Evolutionary conservation across 2,113 vertebrate genomes (phyloP).

Genomic region (Stegastes partitus): DNA sequence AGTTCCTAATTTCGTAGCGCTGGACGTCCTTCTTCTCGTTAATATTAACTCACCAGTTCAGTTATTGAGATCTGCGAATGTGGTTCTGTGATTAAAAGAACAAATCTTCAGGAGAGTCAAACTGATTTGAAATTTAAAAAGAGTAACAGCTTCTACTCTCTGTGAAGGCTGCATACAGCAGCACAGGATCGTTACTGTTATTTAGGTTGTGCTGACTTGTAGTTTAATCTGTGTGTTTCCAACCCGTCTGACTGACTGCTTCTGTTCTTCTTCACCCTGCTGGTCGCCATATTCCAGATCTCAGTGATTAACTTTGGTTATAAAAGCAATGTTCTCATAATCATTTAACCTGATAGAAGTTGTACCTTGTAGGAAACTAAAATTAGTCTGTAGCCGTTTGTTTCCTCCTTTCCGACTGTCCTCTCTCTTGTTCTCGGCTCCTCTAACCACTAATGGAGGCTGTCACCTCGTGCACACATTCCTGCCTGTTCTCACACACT

Average conservation of each 20-base stretch:
- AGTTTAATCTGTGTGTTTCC: background rate
- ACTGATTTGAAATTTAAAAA: background rate
- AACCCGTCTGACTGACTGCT: background rate
- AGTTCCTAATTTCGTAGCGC: background rate
- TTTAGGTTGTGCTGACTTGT: background rate
- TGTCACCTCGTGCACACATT: slow-evolving; percentile 23
- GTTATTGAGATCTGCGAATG: background rate
- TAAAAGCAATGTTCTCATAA: background rate
- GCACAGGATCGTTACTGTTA: background rate
- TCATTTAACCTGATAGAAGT: background rate
- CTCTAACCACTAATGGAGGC: slow-evolving; percentile 37
- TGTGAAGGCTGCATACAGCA: background rate
- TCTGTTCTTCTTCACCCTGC: background rate
- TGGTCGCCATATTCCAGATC: background rate
- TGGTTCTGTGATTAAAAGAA: background rate
- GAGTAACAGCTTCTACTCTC: background rate
- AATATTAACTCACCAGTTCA: background rate
- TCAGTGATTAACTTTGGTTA: background rate
- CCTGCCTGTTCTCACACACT: slow-evolving; percentile 25
- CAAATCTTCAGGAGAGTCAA: background rate
- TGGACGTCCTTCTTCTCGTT: background rate
- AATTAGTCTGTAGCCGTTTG: background rate
- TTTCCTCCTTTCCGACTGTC: slow-evolving; percentile 17
- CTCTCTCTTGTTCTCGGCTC: background rate
- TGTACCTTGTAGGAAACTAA: slow-evolving; percentile 1